Percentiles rank a stretch among this genome's conserved stretches.
Conservation (phyloP, 2,113 vertebrate species). For the Oncorhynchus masou region DNA sequence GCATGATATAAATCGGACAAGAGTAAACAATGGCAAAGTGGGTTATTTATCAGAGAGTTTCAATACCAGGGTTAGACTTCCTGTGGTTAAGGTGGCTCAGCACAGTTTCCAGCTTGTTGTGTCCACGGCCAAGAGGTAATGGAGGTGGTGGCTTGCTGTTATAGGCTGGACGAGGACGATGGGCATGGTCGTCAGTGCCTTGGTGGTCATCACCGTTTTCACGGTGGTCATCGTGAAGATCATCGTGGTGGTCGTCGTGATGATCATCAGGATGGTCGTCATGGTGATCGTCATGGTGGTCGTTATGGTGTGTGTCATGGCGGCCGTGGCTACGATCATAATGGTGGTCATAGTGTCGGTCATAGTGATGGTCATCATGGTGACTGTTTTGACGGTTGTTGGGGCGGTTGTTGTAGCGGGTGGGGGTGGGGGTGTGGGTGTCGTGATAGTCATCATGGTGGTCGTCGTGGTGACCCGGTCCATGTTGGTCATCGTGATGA, state of each 20-base stretch:
- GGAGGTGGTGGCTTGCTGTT: conserved; percentile 42
- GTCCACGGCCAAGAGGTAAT: conserved; percentile 25
- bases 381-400: conserved; percentile 38
- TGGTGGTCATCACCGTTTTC: neutral
- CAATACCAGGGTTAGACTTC: conserved; percentile 56
- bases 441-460: conserved; percentile 19
- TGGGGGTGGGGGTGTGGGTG: conserved; percentile 23
- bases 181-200: conserved; percentile 13
- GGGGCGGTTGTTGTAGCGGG: conserved; percentile 54
- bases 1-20: too few species aligned
- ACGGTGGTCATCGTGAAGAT: neutral
- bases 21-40: too few species aligned
- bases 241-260: conserved; percentile 12
- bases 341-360: neutral
- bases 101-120: conserved; percentile 70
- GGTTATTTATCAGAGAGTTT: too few species aligned
- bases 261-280: conserved; percentile 3
- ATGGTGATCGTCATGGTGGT: conserved; percentile 5
- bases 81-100: conserved; percentile 64
- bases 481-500: conserved; percentile 9
- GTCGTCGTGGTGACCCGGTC: conserved; percentile 1
- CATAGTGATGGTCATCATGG: neutral
- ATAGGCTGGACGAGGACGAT: conserved; percentile 33
- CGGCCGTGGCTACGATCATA: conserved; percentile 9
- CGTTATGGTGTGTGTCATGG: conserved; percentile 20